A percentile compares a stretch with the other conserved stretches of the same genome.
phyloP scores from a whole-genome alignment of 2,888 invertebrate species.

The Boloria selene region DNA sequence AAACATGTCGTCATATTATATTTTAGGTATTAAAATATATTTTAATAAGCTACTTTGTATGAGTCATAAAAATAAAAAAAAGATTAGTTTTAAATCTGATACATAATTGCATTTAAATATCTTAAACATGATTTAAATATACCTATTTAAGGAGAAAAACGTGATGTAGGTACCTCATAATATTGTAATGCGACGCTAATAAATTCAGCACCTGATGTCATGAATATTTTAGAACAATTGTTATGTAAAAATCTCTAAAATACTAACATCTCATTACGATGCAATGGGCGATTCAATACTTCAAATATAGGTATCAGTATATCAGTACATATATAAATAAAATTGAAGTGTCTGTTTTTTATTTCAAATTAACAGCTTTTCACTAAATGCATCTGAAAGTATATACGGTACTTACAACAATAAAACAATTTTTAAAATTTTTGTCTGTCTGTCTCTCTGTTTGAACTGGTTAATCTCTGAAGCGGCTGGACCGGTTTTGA shows the following conservation, averaged over 20 bases:
- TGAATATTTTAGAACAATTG: slow-evolving; percentile 15
- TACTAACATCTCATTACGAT: slow-evolving; percentile 10
- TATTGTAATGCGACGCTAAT: slow-evolving; percentile 7
- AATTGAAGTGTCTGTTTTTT: no score
- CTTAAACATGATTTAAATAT: slow-evolving; percentile 4
- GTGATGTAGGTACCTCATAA: slow-evolving; percentile 7
- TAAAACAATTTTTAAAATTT: no score
- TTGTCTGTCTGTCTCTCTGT: no score
- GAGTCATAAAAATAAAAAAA: background rate
- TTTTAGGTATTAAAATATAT: background rate
- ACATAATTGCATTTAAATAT: slow-evolving; percentile 5
- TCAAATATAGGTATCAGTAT: background rate
- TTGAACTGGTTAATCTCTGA: no score
- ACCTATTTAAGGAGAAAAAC: slow-evolving; percentile 4
- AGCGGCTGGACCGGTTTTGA: no score
- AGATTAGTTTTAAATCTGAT: slow-evolving; percentile 1
- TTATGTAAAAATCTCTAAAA: slow-evolving; percentile 19
- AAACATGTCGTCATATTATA: no score
- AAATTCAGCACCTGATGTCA: slow-evolving; percentile 14
- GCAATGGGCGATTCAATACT: slow-evolving; percentile 12
- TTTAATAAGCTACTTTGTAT: background rate
- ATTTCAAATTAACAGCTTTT: no score
- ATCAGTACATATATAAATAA: no score
- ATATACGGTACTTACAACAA: no score
- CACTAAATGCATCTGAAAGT: no score